Base-by-base conservation (phyloP, 2,797 vertebrate genomes). In the Parauchenoglanis ngamensis region DNA sequence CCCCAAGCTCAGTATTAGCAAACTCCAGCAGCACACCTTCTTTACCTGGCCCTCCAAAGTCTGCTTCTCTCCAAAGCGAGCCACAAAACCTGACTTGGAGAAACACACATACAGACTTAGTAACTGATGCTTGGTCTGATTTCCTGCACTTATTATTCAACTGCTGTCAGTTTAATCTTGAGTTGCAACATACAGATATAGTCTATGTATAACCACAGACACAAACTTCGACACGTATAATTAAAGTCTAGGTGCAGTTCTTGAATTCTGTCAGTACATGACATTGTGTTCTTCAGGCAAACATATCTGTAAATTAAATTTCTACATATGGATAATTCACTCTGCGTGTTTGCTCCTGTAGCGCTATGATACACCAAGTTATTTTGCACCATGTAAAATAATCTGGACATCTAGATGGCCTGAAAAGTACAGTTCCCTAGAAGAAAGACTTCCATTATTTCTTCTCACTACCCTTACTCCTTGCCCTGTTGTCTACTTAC, bases 51-150 rank as follows among this genome's bases (percentile, higher is more conserved):
- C 68, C 86, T 96, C 95, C 83, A 95, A 76, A 75, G 92, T 89
- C 83, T 92, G 92, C 90, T 94, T 95, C 87, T 90, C 57, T 5
- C 95, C 94, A 72, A 95, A 95, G 65, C 94, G 95, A 61, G 85
- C 87, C 72, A 94, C 91, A 87, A 96, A 96, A 15, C 95, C 95
- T 59, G 75, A 88, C 94, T 96, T 92, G 83, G 23, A 90, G 54
- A 44, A 83, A 94, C 79, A 95, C 94, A 88, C 19, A 65, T 7
- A 77, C 4, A 68, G 4, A 76, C 2, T 15, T 10, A 63, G 35
- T 44, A 17, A 31, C 8, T 17, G 73, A n/a, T 75, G 11, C 12
- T 52, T 28, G 7, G 13, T 11, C 3, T 28, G 75, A 77, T 19
- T 31, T 54, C 75, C 21, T 80, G 78, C 21, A 59, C 35, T 25